Evolutionary conservation across 2,113 vertebrate species (phyloP), one percentile per base, ranked within the genome.

Genomic region (Oxyruncus cristatus): DNA sequence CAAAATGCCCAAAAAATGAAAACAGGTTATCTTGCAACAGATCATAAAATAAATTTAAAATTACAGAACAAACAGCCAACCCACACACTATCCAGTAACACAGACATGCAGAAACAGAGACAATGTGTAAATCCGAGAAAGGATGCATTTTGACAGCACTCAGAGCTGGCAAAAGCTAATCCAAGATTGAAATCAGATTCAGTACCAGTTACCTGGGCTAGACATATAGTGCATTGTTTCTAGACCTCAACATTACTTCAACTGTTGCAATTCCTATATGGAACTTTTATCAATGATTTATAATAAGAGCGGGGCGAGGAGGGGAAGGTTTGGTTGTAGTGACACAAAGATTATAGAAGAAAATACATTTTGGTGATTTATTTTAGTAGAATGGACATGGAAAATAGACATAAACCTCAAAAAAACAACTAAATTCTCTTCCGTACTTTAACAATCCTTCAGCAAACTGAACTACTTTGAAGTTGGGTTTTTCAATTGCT

Each of bases 401-500:
- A 68, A 50, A 66, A 58, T 6, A 85, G 27, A 82, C 19, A 24
- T 3, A 79, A 89, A 71, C 39, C 47, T 39, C 59, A 89, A 7
- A 73, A 70, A 81, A 52, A 11, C 82, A 84, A 71, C 53, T 12
- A 68, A 79, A 41, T 71, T 66, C 18, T 73, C 17, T 41, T 59
- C 37, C 37, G 20, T 77, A 88, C 78, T 96, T 88, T 55, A 93
- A 76, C 6, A 92, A 24, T 77, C 62, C n/a, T 59, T 75, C 33
- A 93, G 44, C 26, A 81, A 96, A 91, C n/a, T 63, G 37, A 90
- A 72, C 46, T 88, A 47, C 58, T 84, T 58, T 56, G 56, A 93
- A 94, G 75, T 53, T 56, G 23, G 14, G 66, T 82, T 94, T 74
- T 80, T 81, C 68, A 61, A 14, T 24, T 86, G 42, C 18, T 91